Evolutionary conservation across 64 coral and sea anemone species (phyloP).

Genomic region (Stylophora pistillata): DNA sequence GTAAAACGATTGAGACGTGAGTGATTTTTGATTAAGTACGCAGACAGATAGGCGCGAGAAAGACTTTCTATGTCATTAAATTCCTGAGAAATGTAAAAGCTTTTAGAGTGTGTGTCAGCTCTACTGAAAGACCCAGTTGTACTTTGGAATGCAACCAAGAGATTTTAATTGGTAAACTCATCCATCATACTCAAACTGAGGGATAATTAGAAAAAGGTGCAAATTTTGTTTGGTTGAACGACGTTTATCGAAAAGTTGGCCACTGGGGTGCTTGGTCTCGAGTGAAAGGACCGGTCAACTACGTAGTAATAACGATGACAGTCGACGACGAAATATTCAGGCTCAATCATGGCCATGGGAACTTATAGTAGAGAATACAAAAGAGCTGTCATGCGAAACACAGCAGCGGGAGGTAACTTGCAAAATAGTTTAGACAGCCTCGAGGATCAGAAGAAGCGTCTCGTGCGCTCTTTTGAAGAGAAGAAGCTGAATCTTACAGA

Average conservation of each 20-base stretch:
- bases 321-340: background rate
- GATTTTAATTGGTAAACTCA: background rate
- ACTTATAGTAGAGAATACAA: background rate
- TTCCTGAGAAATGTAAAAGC: background rate
- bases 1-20: no score
- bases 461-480: background rate
- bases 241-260: no score
- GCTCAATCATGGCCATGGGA: background rate
- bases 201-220: background rate
- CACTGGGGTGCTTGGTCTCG: no score
- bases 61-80: no score
- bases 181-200: background rate
- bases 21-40: no score
- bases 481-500: slow-evolving; percentile 8
- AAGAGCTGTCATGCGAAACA: background rate
- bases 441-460: background rate
- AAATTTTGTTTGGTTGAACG: no score
- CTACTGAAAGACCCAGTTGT: background rate
- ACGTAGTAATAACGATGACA: background rate
- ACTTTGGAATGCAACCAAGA: background rate
- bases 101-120: background rate
- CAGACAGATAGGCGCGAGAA: no score
- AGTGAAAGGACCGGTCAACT: no score
- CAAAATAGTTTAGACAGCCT: background rate
- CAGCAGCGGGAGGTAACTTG: background rate